Evolutionary conservation across 2,888 invertebrate genomes (phyloP).

Genomic region (Meliscaeva auricollis): DNA sequence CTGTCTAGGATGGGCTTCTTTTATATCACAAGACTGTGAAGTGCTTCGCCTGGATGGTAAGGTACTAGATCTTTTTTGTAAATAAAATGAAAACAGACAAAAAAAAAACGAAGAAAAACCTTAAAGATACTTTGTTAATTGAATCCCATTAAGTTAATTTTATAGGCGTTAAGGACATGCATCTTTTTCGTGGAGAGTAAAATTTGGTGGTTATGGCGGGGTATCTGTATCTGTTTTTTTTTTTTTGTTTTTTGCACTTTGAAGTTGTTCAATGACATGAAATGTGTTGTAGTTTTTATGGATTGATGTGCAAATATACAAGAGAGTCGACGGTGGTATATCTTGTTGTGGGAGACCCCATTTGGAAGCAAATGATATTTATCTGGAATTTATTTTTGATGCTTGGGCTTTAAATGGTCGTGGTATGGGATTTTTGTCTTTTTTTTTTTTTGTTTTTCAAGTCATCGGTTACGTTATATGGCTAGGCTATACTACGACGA

Average conservation of each 20-base stretch:
- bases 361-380: slow-evolving; percentile 72
- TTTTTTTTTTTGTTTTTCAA: slow-evolving; percentile 23
- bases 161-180: slow-evolving; percentile 83
- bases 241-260: slow-evolving; percentile 43
- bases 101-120: background rate
- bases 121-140: slow-evolving; percentile 82
- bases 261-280: slow-evolving; percentile 64
- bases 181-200: slow-evolving; percentile 43
- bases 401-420: slow-evolving; percentile 71
- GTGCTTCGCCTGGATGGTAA: slow-evolving; percentile 22
- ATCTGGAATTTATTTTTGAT: slow-evolving; percentile 76
- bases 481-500: background rate
- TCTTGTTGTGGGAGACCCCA: slow-evolving; percentile 69
- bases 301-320: slow-evolving; percentile 68
- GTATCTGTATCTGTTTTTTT: slow-evolving; percentile 8
- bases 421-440: slow-evolving; percentile 42
- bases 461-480: background rate
- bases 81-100: background rate
- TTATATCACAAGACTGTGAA: slow-evolving; percentile 50
- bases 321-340: slow-evolving; percentile 16
- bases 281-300: slow-evolving; percentile 58
- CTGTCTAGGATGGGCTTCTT: slow-evolving; percentile 58
- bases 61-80: slow-evolving; percentile 15
- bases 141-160: slow-evolving; percentile 85
- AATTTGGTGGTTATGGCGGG: slow-evolving; percentile 54